Evolutionary conservation across 1,140 invertebrate species (phyloP), one percentile per base, ranked within the genome.

Genomic region (Listronotus bonariensis): DNA sequence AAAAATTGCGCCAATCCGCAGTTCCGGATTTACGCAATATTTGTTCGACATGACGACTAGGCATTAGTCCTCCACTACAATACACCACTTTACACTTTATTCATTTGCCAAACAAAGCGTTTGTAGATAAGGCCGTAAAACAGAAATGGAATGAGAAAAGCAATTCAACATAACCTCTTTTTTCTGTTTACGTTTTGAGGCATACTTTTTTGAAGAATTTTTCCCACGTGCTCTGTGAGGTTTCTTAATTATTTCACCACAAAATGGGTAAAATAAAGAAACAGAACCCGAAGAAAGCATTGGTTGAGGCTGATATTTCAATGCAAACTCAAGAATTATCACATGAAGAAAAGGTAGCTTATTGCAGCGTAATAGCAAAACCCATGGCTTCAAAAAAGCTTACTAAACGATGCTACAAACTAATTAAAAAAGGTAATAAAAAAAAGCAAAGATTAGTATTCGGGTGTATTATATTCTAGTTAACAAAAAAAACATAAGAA

Each of bases 391-490:
- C 89, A 0, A 93, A 93, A 97, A 97, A 81, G 79, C 97, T 48
- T 86, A 26, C 91, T n/a, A 97, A 97, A 82, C 95, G 93, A 80
- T 86, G 96, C 58, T 95, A 92, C 71, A 99, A 98, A 85, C 82
- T 95, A 1, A 89, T 98, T 2, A 96, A 94, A 74, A 97, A 97
- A 87, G 89, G 89, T 90, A 82, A 68, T 26, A 55, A 18, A 15
- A 20, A 31, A 12, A 51, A 40, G 32, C n/a, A 60, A 51, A 38
- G 7, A n/a, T 48, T 18, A 26, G 20, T 32, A 8, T 20, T 18
- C 2, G 15, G 9, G 10, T 3, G n/a, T 17, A 17, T 46, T 14
- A 14, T n/a, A n/a, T n/a, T n/a, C 91, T 1, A 84, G n/a, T 84
- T 17, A 87, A 92, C n/a, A 74, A 87, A 95, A 49, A 93, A 92